Percentiles rank a stretch among this genome's conserved stretches.
These are phyloP conservation scores for Lepidocyrtinus sp. DNA, from an alignment of 2,888 invertebrate genomes.

Conservation along the genomic window DNA sequence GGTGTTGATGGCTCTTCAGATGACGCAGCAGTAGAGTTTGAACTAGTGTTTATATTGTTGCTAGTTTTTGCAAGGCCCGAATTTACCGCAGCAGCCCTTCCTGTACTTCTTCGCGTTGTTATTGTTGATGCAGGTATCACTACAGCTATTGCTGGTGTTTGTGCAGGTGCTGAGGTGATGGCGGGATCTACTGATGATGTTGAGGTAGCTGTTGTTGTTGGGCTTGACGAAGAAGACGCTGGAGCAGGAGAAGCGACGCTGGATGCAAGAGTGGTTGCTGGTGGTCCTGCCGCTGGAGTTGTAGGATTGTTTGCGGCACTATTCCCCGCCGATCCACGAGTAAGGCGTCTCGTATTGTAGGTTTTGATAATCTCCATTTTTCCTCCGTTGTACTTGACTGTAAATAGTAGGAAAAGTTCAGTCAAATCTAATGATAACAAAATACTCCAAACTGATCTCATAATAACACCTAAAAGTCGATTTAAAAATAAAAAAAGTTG, in stretches of 20 bases:
- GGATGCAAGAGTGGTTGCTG: background rate
- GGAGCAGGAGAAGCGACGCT: background rate
- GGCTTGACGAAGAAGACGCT: background rate
- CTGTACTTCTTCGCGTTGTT: constrained; percentile 35
- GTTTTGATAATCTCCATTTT: constrained; percentile 40
- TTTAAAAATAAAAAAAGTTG: too few relatives aligned
- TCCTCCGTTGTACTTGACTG: background rate
- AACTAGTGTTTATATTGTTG: background rate
- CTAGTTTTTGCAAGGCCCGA: background rate
- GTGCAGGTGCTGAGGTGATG: constrained; percentile 22
- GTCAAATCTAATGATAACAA: too few relatives aligned
- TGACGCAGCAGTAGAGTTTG: background rate
- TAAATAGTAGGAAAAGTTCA: background rate
- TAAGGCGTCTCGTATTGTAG: constrained; percentile 37
- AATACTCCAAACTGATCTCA: too few relatives aligned
- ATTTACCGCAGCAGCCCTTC: constrained; percentile 19
- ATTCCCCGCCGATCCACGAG: constrained; percentile 18
- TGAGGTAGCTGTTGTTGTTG: background rate
- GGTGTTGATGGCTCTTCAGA: constrained; percentile 10
- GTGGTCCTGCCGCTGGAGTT: background rate
- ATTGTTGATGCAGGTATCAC: background rate
- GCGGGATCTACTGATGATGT: constrained; percentile 22
- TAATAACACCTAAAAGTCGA: too few relatives aligned
- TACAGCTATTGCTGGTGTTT: background rate
- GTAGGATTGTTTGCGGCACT: constrained; percentile 1